Percentiles rank a stretch among this genome's conserved stretches.
Conservation (phyloP, 1,140 invertebrate genomes). For the Zaprionus davidi region DNA sequence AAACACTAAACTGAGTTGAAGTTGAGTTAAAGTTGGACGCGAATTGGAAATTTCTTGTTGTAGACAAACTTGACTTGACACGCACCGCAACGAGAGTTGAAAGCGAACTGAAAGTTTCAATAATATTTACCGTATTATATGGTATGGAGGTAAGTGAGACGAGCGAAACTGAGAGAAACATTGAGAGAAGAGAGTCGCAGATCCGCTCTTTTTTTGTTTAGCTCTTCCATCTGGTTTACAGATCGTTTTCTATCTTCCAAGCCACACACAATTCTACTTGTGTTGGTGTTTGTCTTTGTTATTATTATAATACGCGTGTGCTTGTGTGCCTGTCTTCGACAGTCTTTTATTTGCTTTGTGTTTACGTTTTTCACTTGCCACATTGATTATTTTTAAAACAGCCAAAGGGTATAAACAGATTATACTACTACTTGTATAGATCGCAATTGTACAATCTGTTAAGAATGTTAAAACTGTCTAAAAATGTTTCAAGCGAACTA, state of each 20-base stretch:
- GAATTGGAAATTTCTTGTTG: neutral
- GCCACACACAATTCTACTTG: constrained; percentile 5
- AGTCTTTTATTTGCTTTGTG: constrained; percentile 1
- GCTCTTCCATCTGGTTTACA: constrained; percentile 43
- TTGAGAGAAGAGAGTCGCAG: constrained; percentile 11
- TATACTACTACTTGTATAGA: neutral
- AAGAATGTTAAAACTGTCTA: neutral
- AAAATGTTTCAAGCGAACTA: too few relatives aligned
- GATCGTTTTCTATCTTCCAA: constrained; percentile 48
- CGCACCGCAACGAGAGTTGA: constrained; percentile 58
- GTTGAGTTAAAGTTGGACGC: too few relatives aligned
- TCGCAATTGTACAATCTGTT: too few relatives aligned
- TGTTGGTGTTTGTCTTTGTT: constrained; percentile 1
- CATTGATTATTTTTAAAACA: constrained; percentile 13
- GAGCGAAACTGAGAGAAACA: constrained; percentile 23
- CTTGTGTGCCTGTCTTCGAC: constrained; percentile 13
- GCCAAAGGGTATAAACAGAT: neutral
- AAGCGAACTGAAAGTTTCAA: constrained; percentile 75
- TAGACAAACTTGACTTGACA: constrained; percentile 25
- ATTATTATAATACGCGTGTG: neutral
- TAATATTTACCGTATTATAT: constrained; percentile 77
- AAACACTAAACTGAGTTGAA: neutral
- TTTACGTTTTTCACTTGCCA: constrained; percentile 24
- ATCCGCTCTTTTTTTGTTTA: constrained; percentile 28
- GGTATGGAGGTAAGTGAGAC: constrained; percentile 22